Percentiles rank a stretch among this genome's conserved stretches.
Evolutionary conservation across 1,140 invertebrate genomes (phyloP).

Genomic region (Meloidogyne floridensis): DNA sequence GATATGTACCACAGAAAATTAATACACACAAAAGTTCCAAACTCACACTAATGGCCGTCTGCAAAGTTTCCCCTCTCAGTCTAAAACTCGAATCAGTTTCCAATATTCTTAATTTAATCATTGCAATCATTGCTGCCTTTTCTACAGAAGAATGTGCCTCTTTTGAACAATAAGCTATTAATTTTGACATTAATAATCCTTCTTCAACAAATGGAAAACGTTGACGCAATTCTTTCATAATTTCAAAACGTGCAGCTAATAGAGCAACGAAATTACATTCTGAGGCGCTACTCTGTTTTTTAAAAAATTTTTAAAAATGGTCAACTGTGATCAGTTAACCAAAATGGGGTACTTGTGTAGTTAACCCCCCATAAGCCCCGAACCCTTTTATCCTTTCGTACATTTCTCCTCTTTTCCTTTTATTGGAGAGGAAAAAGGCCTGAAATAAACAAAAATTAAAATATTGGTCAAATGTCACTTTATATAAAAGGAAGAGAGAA

Average conservation of each 20-base stretch:
- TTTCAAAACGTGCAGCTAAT: conserved; percentile 88
- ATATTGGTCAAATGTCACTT: too few species aligned
- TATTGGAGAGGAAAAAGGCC: too few species aligned
- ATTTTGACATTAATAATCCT: conserved; percentile 85
- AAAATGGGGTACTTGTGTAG: too few species aligned
- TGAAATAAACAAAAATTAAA: too few species aligned
- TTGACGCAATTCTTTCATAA: conserved; percentile 85
- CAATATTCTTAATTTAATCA: conserved; percentile 92
- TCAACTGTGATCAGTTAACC: too few species aligned
- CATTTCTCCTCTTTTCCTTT: too few species aligned
- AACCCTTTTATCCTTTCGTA: too few species aligned
- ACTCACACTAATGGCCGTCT: conserved; percentile 75
- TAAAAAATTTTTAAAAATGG: too few species aligned
- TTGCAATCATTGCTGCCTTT: conserved; percentile 97
- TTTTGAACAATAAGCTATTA: conserved; percentile 83
- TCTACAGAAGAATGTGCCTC: conserved; percentile 96
- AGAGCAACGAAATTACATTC: conserved; percentile 94
- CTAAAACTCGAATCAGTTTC: conserved; percentile 91
- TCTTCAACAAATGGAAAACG: conserved; percentile 89
- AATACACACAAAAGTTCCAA: neutral
- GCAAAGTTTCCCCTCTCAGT: conserved; percentile 82
- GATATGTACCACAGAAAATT: neutral
- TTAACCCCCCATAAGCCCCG: too few species aligned
- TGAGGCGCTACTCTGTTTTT: conserved; percentile 84
- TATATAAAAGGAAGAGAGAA: too few species aligned